phyloP scores from a whole-genome alignment of 2,797 vertebrate species.

The Fundulus diaphanus region DNA sequence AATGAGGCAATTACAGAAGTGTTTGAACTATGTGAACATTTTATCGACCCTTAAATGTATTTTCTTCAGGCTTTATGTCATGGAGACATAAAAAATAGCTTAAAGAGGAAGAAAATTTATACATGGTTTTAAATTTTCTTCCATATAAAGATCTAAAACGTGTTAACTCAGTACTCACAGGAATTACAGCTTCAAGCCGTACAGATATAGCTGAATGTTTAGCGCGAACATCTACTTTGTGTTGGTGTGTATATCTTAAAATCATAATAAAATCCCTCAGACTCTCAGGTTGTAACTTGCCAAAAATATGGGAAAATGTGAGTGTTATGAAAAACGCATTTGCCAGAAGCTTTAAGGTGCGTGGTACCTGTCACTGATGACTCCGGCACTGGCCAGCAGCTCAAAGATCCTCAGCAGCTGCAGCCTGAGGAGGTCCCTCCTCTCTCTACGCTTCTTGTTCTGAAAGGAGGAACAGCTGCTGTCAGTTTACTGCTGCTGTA shows the following conservation, averaged over 20 bases:
- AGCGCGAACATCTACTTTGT: no score
- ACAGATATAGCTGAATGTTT: no score
- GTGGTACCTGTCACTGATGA: constrained; percentile 96
- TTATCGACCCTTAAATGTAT: background rate
- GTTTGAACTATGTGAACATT: background rate
- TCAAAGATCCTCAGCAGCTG: constrained; percentile 97
- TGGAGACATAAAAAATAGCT: no score
- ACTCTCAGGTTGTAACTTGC: no score
- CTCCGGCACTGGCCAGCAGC: constrained; percentile 95
- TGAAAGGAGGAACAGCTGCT: constrained; percentile 59
- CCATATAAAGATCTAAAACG: no score
- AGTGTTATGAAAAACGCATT: no score
- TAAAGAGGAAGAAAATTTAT: no score
- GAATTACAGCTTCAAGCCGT: no score
- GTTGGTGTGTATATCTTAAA: no score
- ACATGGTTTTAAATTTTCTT: background rate
- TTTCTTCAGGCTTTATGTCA: background rate
- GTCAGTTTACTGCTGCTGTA: background rate
- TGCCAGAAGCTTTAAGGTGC: background rate
- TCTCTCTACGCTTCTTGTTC: constrained; percentile 98
- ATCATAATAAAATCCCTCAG: no score
- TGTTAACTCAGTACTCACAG: background rate
- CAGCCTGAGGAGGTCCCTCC: constrained; percentile 92
- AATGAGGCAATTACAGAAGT: background rate
- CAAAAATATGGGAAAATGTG: no score